phyloP scores from a whole-genome alignment of 2,113 vertebrate genomes.

The Prochilodus magdalenae region DNA sequence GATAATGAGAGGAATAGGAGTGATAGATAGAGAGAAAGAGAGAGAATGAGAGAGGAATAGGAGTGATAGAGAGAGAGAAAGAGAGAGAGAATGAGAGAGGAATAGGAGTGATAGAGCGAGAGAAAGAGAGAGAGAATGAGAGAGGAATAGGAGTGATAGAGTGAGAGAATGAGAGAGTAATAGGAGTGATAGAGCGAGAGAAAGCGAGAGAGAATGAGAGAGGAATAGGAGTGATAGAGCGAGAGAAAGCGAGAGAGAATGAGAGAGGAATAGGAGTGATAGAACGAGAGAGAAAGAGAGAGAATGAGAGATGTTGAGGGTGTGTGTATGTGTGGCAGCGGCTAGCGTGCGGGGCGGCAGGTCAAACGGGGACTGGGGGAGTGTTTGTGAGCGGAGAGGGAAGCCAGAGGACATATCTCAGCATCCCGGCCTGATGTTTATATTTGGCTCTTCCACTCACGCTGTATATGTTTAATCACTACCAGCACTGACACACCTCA shows the following conservation, averaged over 20 bases:
- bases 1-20: too few species aligned
- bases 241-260: too few species aligned
- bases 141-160: too few species aligned
- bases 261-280: too few species aligned
- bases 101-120: too few species aligned
- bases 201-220: too few species aligned
- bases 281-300: too few species aligned
- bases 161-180: too few species aligned
- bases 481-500: neutral
- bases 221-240: too few species aligned
- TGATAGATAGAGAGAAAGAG: neutral
- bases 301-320: neutral
- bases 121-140: too few species aligned
- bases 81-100: neutral
- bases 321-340: neutral
- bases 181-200: too few species aligned
- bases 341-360: constrained; percentile 15
- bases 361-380: constrained; percentile 23
- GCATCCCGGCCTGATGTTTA: constrained; percentile 27
- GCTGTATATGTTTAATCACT: constrained; percentile 18
- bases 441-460: constrained; percentile 9
- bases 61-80: neutral
- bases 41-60: constrained; percentile 1
- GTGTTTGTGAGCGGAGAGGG: constrained; percentile 14
- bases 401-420: constrained; percentile 38